Evolutionary conservation across 2,113 vertebrate species (phyloP).

Genomic region (Thamnaconus septentrionalis): DNA sequence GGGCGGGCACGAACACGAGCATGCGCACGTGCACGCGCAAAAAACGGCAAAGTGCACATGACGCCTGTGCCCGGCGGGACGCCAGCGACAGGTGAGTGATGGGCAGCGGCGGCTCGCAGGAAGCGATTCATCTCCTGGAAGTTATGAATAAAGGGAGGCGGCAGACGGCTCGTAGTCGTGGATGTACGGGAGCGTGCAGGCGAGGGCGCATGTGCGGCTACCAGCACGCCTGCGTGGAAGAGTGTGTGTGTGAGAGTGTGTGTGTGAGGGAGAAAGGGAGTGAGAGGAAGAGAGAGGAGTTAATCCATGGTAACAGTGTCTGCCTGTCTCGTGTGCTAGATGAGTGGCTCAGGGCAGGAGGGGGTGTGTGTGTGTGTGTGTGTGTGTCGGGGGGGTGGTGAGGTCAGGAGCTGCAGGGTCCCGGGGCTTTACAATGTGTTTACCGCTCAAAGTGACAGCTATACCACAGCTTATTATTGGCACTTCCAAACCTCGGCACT

Average conservation of each 20-base stretch:
- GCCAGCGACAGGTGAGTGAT: conserved; percentile 54
- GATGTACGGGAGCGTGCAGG: conserved; percentile 2
- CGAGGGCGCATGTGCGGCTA: background rate
- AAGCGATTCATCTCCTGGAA: conserved; percentile 13
- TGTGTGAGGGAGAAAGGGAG: too few species aligned
- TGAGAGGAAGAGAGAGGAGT: too few species aligned
- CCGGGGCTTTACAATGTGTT: conserved; percentile 72
- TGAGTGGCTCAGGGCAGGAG: background rate
- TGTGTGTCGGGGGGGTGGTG: conserved; percentile 31
- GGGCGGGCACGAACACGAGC: conserved; percentile 20
- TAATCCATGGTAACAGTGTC: too few species aligned
- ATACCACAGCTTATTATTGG: conserved; percentile 67
- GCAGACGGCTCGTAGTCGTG: background rate
- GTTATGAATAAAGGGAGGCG: conserved; percentile 7
- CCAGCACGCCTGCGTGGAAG: too few species aligned
- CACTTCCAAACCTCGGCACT: conserved; percentile 57
- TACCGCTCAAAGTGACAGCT: conserved; percentile 69
- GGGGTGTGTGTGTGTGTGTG: background rate
- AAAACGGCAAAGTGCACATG: conserved; percentile 18
- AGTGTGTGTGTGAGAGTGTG: too few species aligned
- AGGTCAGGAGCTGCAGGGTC: conserved; percentile 60
- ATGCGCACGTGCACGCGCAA: background rate
- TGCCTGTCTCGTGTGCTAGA: too few species aligned
- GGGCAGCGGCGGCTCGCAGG: conserved; percentile 25
- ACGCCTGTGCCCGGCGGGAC: conserved; percentile 34